Base-by-base conservation (phyloP, 2,113 vertebrate species). In the Garra rufa region DNA sequence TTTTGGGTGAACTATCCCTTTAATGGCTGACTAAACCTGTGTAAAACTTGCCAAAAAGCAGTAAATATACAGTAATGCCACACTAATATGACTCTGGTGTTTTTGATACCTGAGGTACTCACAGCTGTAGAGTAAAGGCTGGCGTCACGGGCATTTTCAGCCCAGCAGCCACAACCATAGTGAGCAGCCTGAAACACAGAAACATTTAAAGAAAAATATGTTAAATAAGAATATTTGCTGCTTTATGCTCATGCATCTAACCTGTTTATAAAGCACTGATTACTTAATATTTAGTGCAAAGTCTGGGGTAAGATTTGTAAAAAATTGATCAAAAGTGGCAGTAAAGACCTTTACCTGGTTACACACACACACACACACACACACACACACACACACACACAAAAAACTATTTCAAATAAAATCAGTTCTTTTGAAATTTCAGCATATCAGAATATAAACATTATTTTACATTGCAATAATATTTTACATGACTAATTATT, bases 91-190 rank as follows among this genome's bases (percentile, higher is more conserved):
- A 67, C 24, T 50, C 28, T 11, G 73, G 52, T 52, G 52, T 67
- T 89, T 87, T 88, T 93, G 93, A 95, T 99, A 99, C 98, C 98
- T 99, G 98, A 99, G 94, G 98, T 99, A 97, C 98, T 99, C 96
- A 99, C 98, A 96, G 98, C 98, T 95, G 97, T 98, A 88, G 97
- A 97, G 89, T 98, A 98, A 91, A 97, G 94, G 85, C 96, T 97
- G 90, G 95, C 94, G 89, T 96, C 95, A 93, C 95, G 95, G 87
- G 95, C 95, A 85, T 99, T 99, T 94, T 99, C 97, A 93, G 98
- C 98, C 98, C 98, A 99, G 95, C 98, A 99, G 89, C 98, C 98
- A 95, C 98, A 99, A 91, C 98, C 98, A 91, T 98, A 99, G 92
- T 98, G 97, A 95, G 98, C 97, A 92, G 98, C 98, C 98, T 99